These are phyloP conservation scores for Bambusicola thoracicus DNA, from an alignment of 2,113 vertebrate genomes.

Conservation along the genomic window DNA sequence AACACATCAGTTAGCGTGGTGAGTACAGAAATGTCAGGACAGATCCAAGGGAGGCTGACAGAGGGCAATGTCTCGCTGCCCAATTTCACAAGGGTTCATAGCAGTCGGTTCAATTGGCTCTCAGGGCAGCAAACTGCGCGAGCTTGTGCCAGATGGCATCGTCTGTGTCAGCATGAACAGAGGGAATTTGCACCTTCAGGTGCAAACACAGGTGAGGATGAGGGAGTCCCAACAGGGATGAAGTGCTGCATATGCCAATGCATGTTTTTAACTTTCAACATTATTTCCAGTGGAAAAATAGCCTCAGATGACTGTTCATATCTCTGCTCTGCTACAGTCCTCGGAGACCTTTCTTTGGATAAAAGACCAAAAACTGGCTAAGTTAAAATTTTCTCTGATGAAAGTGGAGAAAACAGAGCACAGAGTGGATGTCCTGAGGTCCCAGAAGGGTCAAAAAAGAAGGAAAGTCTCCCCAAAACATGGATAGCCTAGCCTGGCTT, in stretches of 20 bases:
- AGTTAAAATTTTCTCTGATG: neutral
- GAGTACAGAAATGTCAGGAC: neutral
- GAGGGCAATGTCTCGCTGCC: neutral
- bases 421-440: neutral
- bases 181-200: neutral
- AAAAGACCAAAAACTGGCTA: neutral
- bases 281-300: neutral
- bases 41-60: rapidly evolving
- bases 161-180: neutral
- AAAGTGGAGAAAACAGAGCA: neutral
- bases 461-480: neutral
- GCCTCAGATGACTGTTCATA: neutral
- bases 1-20: neutral
- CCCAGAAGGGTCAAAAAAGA: neutral
- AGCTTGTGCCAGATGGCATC: neutral
- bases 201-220: neutral
- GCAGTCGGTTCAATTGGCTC: neutral
- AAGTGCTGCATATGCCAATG: too few relatives aligned
- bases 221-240: neutral
- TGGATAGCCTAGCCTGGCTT: neutral
- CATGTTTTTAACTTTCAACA: neutral
- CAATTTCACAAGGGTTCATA: neutral
- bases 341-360: rapidly evolving
- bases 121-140: neutral
- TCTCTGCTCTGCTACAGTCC: neutral